phyloP scores from a whole-genome alignment of 2,113 vertebrate species.

The Malaclemys terrapin region DNA sequence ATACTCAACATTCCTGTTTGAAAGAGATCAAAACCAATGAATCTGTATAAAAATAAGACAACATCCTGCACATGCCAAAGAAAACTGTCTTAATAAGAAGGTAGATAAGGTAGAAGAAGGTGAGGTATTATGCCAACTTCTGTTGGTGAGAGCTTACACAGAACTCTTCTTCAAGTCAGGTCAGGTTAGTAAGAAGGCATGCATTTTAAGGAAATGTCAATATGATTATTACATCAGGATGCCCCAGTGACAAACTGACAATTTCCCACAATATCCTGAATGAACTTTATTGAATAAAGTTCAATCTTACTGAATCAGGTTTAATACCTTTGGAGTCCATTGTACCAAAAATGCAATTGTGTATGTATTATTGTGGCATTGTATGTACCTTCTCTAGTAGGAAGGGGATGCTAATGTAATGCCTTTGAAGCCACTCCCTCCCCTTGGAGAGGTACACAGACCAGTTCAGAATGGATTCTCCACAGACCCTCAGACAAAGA shows the following conservation, averaged over 20 bases:
- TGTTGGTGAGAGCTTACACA: not conserved
- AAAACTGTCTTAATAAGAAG: constrained; percentile 16
- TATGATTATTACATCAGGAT: constrained; percentile 24
- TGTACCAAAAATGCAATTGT: not conserved
- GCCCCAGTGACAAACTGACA: not conserved
- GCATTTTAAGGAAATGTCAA: constrained; percentile 45
- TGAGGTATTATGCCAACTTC: not conserved
- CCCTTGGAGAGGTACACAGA: too few relatives aligned
- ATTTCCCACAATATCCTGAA: not conserved
- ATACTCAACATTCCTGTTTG: constrained; percentile 32
- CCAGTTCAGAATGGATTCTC: too few relatives aligned
- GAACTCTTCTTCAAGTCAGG: not conserved
- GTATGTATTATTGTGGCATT: too few relatives aligned
- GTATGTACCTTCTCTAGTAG: too few relatives aligned
- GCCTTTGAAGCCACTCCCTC: too few relatives aligned
- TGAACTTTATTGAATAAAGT: not conserved
- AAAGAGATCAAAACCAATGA: not conserved
- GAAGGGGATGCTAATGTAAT: too few relatives aligned
- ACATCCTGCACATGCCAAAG: constrained; percentile 52
- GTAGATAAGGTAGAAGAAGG: not conserved
- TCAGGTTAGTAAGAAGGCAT: not conserved
- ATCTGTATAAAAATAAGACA: constrained; percentile 14
- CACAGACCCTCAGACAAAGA: too few relatives aligned
- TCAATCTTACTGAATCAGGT: not conserved
- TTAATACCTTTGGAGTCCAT: not conserved